phyloP scores from a whole-genome alignment of 2,888 invertebrate genomes.

The Drosophila tanythrix region DNA sequence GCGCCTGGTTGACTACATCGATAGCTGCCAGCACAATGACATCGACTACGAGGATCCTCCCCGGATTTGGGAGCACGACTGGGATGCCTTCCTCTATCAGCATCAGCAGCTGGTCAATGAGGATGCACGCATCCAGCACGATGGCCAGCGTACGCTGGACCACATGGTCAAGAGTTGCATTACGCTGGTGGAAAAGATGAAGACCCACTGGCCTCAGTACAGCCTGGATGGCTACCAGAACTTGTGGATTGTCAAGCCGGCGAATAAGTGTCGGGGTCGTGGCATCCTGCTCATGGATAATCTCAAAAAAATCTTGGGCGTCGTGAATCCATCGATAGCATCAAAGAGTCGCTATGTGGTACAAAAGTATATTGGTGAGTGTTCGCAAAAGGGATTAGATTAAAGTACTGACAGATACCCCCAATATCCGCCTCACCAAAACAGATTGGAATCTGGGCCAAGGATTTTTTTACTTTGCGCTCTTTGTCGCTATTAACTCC shows the following conservation, averaged over 20 bases:
- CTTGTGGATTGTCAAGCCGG: constrained; percentile 98
- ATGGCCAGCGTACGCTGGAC: constrained; percentile 77
- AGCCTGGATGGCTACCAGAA: constrained; percentile 93
- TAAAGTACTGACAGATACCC: neutral
- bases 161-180: constrained; percentile 85
- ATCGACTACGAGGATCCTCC: constrained; percentile 87
- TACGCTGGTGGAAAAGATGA: constrained; percentile 88
- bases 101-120: constrained; percentile 89
- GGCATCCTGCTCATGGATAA: constrained; percentile 95
- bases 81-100: constrained; percentile 93
- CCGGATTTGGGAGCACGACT: constrained; percentile 93
- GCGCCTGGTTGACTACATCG: constrained; percentile 91
- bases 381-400: constrained; percentile 3
- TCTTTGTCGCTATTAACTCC: too few species aligned
- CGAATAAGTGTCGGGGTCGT: constrained; percentile 95
- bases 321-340: constrained; percentile 89
- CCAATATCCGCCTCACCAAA: neutral
- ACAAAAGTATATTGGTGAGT: constrained; percentile 96
- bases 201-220: constrained; percentile 92
- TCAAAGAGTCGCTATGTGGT: constrained; percentile 94
- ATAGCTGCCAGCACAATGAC: constrained; percentile 90
- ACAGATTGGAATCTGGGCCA: too few species aligned
- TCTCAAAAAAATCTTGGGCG: constrained; percentile 92
- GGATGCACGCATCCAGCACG: constrained; percentile 86
- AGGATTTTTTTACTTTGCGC: too few species aligned